Base-by-base conservation (phyloP, 1,140 invertebrate species). In the Mycetomoellerius zeteki region DNA sequence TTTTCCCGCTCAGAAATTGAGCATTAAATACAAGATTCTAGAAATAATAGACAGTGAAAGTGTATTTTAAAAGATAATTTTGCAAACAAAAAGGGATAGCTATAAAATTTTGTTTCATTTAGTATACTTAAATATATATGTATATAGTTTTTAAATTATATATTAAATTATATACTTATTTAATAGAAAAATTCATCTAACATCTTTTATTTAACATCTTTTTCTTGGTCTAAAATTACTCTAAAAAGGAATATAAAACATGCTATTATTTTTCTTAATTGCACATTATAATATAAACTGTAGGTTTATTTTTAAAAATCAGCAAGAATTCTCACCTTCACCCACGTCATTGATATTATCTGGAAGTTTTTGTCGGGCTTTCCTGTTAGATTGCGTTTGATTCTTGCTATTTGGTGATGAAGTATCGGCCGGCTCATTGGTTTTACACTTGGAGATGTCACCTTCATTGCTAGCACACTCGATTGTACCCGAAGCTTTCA, bases 391-490 rank as follows among this genome's bases (percentile, higher is more conserved):
- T 27, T 16, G 56, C 56, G n/a, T 73, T 58, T 27, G 52, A 16
- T 64, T 27, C 2, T 52, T 6, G 1, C n/a, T 14, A 47, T 30
- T n/a, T 21, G 27, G 8, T 10, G 12, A 10, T 21, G 19, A 60
- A 64, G 50, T n/a, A 19, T 50, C 2, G 12, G 24, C 24, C 37
- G 43, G 1, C 1, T 30, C 8, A 6, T 30, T 5, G 30, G 24
- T 52, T 7, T 2, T 37, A n/a, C 86, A 90, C 12, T 19, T 64
- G 6, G 72, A 56, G 3, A 47, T 73, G 21, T 71, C 69, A 21
- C 2, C 33, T 3, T 12, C 33, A 16, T 30, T 21, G 7, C 8
- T 3, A 54, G 27, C 33, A 58, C 86, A 88, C 21, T 86, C 71
- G 12, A 62, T 60, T 37, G 69, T 4, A 2, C 21, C 56, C 77